Conservation (phyloP, 2,113 vertebrate genomes). For the Prionailurus bengalensis region DNA sequence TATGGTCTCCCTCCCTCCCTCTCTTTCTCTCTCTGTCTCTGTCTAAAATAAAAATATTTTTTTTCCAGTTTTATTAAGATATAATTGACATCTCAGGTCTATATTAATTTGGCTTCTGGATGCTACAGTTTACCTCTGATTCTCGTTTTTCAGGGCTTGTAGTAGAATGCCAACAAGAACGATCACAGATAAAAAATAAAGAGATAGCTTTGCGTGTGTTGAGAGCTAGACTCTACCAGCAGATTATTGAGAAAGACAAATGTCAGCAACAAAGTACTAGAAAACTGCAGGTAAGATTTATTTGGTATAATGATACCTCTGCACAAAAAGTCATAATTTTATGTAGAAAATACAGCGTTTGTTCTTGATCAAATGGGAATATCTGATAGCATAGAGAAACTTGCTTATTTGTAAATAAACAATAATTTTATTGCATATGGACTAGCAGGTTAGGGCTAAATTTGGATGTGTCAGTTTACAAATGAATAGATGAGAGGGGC, state of each 20-base stretch:
- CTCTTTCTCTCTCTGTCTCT: too few species aligned
- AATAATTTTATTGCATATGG: background rate
- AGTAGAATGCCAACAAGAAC: constrained; percentile 95
- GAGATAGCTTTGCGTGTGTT: constrained; percentile 92
- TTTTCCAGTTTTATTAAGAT: background rate
- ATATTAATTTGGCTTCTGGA: background rate
- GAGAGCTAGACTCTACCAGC: constrained; percentile 92
- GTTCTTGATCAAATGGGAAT: background rate
- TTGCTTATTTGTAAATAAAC: constrained; percentile 4
- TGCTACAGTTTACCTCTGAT: constrained; percentile 48
- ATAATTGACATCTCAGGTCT: background rate
- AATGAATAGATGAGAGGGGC: background rate
- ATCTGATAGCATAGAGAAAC: background rate
- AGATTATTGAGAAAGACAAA: constrained; percentile 87
- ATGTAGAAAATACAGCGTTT: background rate
- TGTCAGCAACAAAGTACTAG: constrained; percentile 88
- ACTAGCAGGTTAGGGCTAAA: background rate
- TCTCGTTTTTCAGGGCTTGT: constrained; percentile 87
- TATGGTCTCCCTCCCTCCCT: too few species aligned
- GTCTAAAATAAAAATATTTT: background rate
- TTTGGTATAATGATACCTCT: background rate
- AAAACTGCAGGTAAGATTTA: constrained; percentile 92
- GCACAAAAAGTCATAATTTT: background rate
- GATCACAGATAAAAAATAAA: constrained; percentile 95
- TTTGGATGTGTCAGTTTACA: background rate